Base-by-base conservation (phyloP, 2,797 vertebrate genomes). In the Meda fulgida region DNA sequence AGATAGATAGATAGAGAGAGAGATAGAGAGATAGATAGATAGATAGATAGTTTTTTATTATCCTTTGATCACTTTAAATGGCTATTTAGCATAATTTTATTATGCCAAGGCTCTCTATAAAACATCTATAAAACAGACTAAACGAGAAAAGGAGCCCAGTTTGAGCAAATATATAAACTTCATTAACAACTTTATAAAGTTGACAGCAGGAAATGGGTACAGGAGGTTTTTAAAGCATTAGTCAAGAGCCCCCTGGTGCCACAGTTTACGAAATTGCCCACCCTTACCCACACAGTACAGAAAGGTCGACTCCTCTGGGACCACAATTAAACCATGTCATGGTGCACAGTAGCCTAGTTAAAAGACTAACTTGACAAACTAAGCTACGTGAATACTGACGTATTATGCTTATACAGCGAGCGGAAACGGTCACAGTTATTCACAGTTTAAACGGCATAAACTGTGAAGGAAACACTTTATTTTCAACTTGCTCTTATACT, bases 241-340 rank as follows among this genome's bases (percentile, higher is more conserved):
- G 92, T 89, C 92, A 94, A 92, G 94, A 95, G 95, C 95, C 94
- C 95, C 94, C 94, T 95, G 95, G 95, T 87, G 95, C 92, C 93
- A 90, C 87, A 55, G 87, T 90, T 88, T 79, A 84, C 84, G 87
- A 91, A 93, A 90, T 92, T 82, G 87, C 78, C 78, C 88, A 88
- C 91, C 92, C 75, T n/a, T 43, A 72, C 60, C 76, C 67, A 72
- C 86, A 87, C 78, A 87, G 40, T 69, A 43, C 71, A 66, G 66
- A 71, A 36, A 19, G 51, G 34, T 51, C 2, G 1, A 55, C 65
- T 58, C 9, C 34, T 80, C 4, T 53, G 4, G 5, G 9, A 40
- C 6, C 58, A 40, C 26, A 26, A 36, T 69, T 46, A 69, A 80
- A 80, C 66, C 34, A 40, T 40, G 18, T 29, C 23, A 40, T 3